Percentiles rank a stretch among this genome's conserved stretches.
These are phyloP conservation scores for Cantharis flavilabris DNA, from an alignment of 2,888 invertebrate genomes.

Conservation along the genomic window DNA sequence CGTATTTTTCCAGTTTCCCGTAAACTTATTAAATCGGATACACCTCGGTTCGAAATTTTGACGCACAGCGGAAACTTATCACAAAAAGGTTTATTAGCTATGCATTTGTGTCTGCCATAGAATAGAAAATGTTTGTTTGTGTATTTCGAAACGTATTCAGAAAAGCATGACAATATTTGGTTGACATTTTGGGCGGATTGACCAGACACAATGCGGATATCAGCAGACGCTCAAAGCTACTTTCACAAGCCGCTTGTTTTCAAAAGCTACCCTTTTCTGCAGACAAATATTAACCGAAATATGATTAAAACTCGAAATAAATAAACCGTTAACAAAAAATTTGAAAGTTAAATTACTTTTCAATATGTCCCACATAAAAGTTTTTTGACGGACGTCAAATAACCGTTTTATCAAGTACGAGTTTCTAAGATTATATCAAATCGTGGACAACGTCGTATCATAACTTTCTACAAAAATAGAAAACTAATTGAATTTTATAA, in stretches of 20 bases:
- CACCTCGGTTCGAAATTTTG: not conserved
- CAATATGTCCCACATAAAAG: not conserved
- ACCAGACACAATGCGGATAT: conserved; percentile 43
- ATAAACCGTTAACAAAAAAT: not conserved
- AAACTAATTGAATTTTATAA: not conserved
- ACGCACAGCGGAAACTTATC: not conserved
- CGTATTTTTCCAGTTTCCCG: not conserved
- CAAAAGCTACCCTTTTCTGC: conserved; percentile 41
- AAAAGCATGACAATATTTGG: conserved; percentile 49
- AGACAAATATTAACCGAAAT: not conserved
- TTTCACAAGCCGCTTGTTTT: conserved; percentile 44
- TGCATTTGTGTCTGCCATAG: conserved; percentile 40
- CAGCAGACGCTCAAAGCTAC: conserved; percentile 36
- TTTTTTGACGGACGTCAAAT: not conserved
- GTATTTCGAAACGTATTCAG: conserved; percentile 35
- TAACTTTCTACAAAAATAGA: not conserved
- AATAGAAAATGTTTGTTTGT: conserved; percentile 39
- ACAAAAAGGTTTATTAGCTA: conserved; percentile 8
- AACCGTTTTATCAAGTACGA: not conserved
- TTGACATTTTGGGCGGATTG: conserved; percentile 50
- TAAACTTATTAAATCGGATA: not conserved
- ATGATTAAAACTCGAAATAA: not conserved
- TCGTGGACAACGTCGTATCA: not conserved
- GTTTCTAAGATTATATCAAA: not conserved
- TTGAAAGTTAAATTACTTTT: not conserved